Evolutionary conservation across 1,140 invertebrate species (phyloP).

Genomic region (Tribolium madens): DNA sequence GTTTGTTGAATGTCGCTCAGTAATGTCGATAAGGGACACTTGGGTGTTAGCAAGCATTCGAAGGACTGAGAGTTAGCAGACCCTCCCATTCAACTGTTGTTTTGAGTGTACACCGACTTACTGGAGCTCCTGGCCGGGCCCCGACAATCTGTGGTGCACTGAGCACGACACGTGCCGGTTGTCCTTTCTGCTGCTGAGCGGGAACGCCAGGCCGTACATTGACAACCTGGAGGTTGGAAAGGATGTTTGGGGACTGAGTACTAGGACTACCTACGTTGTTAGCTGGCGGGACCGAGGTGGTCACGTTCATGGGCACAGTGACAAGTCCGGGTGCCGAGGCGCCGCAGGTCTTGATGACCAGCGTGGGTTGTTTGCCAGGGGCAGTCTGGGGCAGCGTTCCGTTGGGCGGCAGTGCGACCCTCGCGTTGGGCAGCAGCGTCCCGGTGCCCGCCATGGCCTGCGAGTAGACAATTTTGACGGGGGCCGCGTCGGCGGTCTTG

Average conservation of each 20-base stretch:
- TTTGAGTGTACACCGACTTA: slow-evolving; percentile 69
- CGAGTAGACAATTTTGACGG: slow-evolving; percentile 69
- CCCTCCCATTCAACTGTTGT: slow-evolving; percentile 36
- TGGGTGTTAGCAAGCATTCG: background rate
- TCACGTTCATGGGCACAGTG: slow-evolving; percentile 78
- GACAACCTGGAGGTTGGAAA: slow-evolving; percentile 85
- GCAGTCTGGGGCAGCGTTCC: slow-evolving; percentile 65
- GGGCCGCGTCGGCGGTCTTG: slow-evolving; percentile 54
- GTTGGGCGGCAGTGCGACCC: slow-evolving; percentile 71
- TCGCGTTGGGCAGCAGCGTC: slow-evolving; percentile 59
- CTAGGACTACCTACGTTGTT: slow-evolving; percentile 65
- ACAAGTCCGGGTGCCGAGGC: slow-evolving; percentile 73
- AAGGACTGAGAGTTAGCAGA: background rate
- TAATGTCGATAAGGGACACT: background rate
- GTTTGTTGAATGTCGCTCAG: background rate
- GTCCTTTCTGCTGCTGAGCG: slow-evolving; percentile 77
- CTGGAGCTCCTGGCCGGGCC: slow-evolving; percentile 81
- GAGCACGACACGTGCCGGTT: slow-evolving; percentile 81
- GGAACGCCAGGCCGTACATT: slow-evolving; percentile 82
- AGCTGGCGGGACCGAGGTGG: slow-evolving; percentile 62
- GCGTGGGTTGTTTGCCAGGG: slow-evolving; percentile 70
- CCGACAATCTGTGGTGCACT: slow-evolving; percentile 84
- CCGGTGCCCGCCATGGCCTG: slow-evolving; percentile 65
- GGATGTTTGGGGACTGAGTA: slow-evolving; percentile 69
- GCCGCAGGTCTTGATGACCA: slow-evolving; percentile 77